A percentile compares a stretch with the other conserved stretches of the same genome.
phyloP scores from a whole-genome alignment of 2,888 invertebrate genomes.

The Xestoiulus laeticollis region DNA sequence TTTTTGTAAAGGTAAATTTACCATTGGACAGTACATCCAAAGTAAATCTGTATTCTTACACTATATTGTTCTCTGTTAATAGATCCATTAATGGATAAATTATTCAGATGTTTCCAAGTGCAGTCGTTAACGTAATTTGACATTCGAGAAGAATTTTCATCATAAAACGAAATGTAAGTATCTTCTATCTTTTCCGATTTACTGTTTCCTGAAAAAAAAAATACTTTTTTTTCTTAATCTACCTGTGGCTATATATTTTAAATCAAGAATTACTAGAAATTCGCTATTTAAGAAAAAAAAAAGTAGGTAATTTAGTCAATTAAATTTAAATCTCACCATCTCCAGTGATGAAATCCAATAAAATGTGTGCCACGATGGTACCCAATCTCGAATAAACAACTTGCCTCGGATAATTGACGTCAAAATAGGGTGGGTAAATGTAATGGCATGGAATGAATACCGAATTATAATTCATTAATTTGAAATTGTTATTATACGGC shows the following conservation, averaged over 20 bases:
- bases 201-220: not conserved
- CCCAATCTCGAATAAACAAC: constrained; percentile 38
- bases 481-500: constrained; percentile 17
- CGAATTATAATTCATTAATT: constrained; percentile 37
- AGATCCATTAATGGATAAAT: constrained; percentile 30
- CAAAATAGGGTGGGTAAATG: constrained; percentile 40
- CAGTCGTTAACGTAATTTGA: constrained; percentile 18
- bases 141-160: constrained; percentile 29
- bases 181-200: not conserved
- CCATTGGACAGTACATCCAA: too few relatives aligned
- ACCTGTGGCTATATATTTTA: too few relatives aligned
- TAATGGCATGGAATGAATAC: constrained; percentile 43
- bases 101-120: constrained; percentile 29
- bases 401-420: constrained; percentile 35
- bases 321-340: not conserved
- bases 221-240: not conserved
- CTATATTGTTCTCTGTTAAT: constrained; percentile 3
- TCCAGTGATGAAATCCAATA: not conserved
- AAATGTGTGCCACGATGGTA: not conserved
- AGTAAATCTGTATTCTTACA: not conserved
- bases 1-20: too few relatives aligned
- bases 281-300: not conserved
- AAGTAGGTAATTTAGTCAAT: too few relatives aligned
- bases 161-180: constrained; percentile 7
- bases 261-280: too few relatives aligned